A percentile compares a stretch with the other conserved stretches of the same genome.
phyloP scores from a whole-genome alignment of 2,888 invertebrate genomes.

The Plebejus melissa region DNA sequence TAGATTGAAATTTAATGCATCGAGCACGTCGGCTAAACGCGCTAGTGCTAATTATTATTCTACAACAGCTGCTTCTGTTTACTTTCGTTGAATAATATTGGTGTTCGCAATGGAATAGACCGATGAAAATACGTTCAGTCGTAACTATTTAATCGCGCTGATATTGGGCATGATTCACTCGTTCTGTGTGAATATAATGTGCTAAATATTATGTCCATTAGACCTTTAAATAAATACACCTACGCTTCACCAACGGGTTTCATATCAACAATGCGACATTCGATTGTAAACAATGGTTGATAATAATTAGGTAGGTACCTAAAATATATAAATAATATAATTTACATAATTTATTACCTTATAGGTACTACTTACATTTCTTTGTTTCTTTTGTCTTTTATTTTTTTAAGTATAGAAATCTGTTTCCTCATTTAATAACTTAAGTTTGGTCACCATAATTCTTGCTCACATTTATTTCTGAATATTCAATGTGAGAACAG shows the following conservation, averaged over 20 bases:
- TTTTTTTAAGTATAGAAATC: background rate
- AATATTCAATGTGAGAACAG: background rate
- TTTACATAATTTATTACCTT: background rate
- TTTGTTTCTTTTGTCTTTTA: background rate
- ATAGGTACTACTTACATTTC: background rate
- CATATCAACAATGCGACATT: conserved; percentile 14
- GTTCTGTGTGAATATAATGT: conserved; percentile 8
- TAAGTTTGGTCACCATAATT: background rate
- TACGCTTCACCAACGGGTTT: conserved; percentile 15
- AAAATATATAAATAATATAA: background rate
- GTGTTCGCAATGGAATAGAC: conserved; percentile 53
- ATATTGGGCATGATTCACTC: conserved; percentile 51
- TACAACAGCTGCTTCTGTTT: conserved; percentile 65
- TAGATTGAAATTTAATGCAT: conserved; percentile 75
- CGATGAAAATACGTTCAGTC: conserved; percentile 44
- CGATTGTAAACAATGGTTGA: conserved; percentile 24
- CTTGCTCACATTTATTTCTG: background rate
- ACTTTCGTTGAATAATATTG: conserved; percentile 72
- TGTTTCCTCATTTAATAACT: background rate
- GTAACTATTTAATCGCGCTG: conserved; percentile 38
- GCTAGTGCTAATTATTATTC: conserved; percentile 70
- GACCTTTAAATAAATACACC: background rate
- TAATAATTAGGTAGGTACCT: conserved; percentile 1
- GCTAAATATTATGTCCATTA: conserved; percentile 5
- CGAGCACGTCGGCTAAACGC: conserved; percentile 58